Conservation (phyloP, 1,140 invertebrate species). For the Neodiprion lecontei region DNA sequence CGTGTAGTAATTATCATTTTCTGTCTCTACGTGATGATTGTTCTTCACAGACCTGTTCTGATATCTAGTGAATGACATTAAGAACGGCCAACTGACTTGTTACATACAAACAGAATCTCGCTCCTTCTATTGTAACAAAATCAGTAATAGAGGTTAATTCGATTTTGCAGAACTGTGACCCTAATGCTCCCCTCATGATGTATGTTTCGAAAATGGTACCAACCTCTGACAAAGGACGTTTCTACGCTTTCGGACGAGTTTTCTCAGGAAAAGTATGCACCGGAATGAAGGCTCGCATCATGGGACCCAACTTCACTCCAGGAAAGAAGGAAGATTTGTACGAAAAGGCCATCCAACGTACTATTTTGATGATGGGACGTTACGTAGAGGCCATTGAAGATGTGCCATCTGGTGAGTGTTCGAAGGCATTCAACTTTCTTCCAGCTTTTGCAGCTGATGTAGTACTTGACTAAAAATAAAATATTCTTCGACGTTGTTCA, state of each 20-base stretch:
- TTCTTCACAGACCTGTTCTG: constrained; percentile 61
- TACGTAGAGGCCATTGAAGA: constrained; percentile 99
- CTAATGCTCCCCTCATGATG: constrained; percentile 99
- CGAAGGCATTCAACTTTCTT: constrained; percentile 1
- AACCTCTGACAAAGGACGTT: constrained; percentile 98
- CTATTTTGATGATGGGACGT: constrained; percentile 99
- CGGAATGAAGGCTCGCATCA: constrained; percentile 96
- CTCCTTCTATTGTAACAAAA: background rate
- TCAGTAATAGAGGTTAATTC: constrained; percentile 24
- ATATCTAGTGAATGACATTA: constrained; percentile 45
- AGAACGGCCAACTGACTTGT: constrained; percentile 50
- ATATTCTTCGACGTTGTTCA: no score
- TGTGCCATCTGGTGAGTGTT: constrained; percentile 86
- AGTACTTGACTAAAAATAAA: no score
- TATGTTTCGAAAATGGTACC: constrained; percentile 99
- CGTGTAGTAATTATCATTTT: background rate
- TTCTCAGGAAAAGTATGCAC: constrained; percentile 97
- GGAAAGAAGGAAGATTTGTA: constrained; percentile 99
- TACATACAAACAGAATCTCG: constrained; percentile 9
- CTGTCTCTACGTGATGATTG: constrained; percentile 46
- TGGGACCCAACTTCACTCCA: constrained; percentile 97
- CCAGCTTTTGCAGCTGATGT: no score
- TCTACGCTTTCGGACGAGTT: constrained; percentile 99
- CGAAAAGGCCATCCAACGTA: constrained; percentile 99
- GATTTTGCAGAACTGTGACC: constrained; percentile 84